Percentiles rank a stretch among this genome's conserved stretches.
Evolutionary conservation across 2,113 vertebrate genomes (phyloP).

Genomic region (Accipiter virgatus): DNA sequence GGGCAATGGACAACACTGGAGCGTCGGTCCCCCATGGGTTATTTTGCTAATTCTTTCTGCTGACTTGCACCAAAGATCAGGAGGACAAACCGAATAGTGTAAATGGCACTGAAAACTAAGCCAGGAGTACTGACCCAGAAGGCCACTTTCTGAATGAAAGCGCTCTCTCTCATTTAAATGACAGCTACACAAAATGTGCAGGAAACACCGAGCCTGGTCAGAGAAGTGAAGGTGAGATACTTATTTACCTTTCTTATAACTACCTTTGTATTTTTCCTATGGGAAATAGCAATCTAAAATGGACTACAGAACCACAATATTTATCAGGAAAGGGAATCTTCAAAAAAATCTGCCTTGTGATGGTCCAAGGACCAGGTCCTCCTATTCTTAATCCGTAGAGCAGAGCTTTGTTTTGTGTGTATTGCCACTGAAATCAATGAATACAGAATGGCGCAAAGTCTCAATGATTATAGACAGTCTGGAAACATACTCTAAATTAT

Average conservation of each 20-base stretch:
- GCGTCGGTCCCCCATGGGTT: accelerated
- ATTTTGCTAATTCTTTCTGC: neutral
- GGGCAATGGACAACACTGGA: neutral
- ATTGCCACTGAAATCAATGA: neutral
- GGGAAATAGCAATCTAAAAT: neutral
- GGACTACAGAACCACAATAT: neutral
- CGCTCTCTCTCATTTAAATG: neutral
- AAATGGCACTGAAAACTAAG: neutral
- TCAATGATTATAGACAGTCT: neutral
- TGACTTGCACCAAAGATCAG: neutral
- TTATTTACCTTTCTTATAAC: neutral
- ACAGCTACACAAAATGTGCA: neutral
- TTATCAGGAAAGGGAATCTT: neutral
- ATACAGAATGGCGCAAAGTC: neutral
- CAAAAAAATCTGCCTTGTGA: neutral
- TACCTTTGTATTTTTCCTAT: neutral
- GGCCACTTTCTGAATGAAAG: neutral
- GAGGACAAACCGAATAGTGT: neutral
- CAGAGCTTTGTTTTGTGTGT: neutral
- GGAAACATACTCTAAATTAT: neutral
- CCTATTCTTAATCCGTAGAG: neutral
- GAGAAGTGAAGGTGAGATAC: neutral
- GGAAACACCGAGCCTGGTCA: neutral
- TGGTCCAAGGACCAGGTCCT: neutral
- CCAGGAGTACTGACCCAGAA: neutral